Percentiles rank a stretch among this genome's conserved stretches.
Conservation (phyloP, 2,113 vertebrate genomes). For the Cepphus grylle region DNA sequence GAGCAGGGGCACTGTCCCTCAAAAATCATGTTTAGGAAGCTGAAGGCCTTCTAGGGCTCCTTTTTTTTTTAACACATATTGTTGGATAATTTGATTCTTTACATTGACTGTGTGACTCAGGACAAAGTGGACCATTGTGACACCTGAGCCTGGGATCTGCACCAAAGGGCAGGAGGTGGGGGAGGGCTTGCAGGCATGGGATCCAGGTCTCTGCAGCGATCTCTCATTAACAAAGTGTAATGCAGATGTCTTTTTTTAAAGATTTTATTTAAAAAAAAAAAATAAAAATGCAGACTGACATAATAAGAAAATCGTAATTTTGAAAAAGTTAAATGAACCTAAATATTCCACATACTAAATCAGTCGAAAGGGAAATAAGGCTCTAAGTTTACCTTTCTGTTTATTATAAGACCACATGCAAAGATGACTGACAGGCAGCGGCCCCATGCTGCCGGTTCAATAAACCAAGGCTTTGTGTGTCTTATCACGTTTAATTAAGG, state of each 20-base stretch:
- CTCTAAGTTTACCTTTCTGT: background rate
- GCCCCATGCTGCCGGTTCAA: background rate
- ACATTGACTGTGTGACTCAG: background rate
- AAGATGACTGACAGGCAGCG: background rate
- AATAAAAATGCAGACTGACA: background rate
- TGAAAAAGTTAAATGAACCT: background rate
- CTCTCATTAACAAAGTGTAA: background rate
- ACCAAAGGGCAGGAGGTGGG: background rate
- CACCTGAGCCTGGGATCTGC: background rate
- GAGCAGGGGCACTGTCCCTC: background rate
- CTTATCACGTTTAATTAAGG: constrained; percentile 43
- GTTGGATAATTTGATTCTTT: background rate
- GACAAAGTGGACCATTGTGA: background rate
- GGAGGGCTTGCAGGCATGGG: background rate
- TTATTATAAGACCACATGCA: background rate
- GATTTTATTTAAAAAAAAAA: background rate
- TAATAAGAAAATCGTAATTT: background rate
- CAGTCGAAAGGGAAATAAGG: background rate
- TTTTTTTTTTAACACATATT: background rate
- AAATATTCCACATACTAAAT: background rate
- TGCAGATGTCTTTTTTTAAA: background rate
- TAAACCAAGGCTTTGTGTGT: constrained; percentile 19
- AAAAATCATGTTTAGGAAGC: background rate
- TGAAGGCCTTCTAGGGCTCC: background rate
- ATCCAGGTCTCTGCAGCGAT: background rate